A percentile compares a stretch with the other conserved stretches of the same genome.
These are phyloP conservation scores for Craseonycteris thonglongyai DNA, from an alignment of 2,113 vertebrate species.

Conservation along the genomic window DNA sequence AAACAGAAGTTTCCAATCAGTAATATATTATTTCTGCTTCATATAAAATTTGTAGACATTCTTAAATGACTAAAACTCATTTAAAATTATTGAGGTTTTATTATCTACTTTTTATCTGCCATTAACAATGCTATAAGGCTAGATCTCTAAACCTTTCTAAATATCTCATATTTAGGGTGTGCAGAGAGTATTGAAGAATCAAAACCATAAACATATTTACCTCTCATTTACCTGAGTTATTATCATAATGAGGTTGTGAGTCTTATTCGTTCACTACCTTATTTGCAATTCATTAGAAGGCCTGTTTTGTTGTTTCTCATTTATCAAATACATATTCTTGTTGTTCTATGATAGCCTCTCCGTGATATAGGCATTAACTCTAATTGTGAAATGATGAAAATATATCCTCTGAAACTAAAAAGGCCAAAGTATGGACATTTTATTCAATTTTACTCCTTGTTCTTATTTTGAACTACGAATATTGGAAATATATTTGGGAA, in stretches of 20 bases:
- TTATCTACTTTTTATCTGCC: neutral
- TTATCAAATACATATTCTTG: neutral
- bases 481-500: neutral
- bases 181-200: neutral
- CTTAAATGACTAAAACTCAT: neutral
- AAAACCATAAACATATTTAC: neutral
- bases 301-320: neutral
- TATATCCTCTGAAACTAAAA: neutral
- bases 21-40: neutral
- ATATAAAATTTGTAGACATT: neutral
- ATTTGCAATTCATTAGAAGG: neutral
- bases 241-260: neutral
- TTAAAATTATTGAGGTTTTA: conserved; percentile 34
- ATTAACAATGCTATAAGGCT: neutral
- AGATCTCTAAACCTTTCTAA: neutral
- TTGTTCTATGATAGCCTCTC: neutral
- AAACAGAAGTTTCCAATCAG: neutral
- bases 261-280: neutral
- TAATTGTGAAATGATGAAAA: neutral
- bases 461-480: neutral
- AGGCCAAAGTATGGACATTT: neutral
- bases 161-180: neutral
- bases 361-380: neutral
- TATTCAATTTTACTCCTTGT: neutral
- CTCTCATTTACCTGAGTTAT: neutral